Evolutionary conservation across 1,140 invertebrate genomes (phyloP).

Genomic region (Chlorops oryzae): DNA sequence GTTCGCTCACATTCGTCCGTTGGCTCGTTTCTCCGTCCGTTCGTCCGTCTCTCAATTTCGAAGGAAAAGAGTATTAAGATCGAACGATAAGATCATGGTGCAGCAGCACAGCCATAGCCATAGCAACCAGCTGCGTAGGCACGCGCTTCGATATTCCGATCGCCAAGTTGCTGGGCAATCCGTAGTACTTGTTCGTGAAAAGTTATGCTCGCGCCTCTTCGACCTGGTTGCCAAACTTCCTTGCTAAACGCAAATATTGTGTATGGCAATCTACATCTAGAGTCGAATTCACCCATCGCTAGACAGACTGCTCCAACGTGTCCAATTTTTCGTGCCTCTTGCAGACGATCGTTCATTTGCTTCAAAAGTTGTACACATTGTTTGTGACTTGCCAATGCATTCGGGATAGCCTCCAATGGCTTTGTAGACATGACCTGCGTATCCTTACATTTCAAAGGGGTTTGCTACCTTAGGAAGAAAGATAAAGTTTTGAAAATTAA

Average conservation of each 20-base stretch:
- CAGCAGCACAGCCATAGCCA: not conserved
- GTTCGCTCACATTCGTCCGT: too few species aligned
- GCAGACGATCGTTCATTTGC: constrained; percentile 84
- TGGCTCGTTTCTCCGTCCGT: too few species aligned
- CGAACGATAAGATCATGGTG: constrained; percentile 40
- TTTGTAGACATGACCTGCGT: constrained; percentile 93
- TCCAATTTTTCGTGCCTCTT: constrained; percentile 91
- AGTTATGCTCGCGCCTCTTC: constrained; percentile 88
- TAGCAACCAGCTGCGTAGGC: not conserved
- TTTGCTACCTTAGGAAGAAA: too few species aligned
- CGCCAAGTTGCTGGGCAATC: constrained; percentile 82
- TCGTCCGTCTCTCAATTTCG: too few species aligned
- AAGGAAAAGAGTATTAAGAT: constrained; percentile 36
- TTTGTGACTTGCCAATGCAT: constrained; percentile 91
- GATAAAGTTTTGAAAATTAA: too few species aligned
- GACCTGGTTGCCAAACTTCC: constrained; percentile 79
- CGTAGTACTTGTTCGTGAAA: constrained; percentile 91
- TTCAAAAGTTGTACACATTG: constrained; percentile 93
- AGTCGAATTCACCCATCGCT: constrained; percentile 93
- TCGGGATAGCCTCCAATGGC: constrained; percentile 93
- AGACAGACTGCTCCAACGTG: constrained; percentile 94
- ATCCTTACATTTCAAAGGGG: constrained; percentile 94
- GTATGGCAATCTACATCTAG: constrained; percentile 92
- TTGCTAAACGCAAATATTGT: constrained; percentile 87
- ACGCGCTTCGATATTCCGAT: constrained; percentile 86